Evolutionary conservation across 2,113 vertebrate species (phyloP).

Genomic region (Geothlypis trichas): DNA sequence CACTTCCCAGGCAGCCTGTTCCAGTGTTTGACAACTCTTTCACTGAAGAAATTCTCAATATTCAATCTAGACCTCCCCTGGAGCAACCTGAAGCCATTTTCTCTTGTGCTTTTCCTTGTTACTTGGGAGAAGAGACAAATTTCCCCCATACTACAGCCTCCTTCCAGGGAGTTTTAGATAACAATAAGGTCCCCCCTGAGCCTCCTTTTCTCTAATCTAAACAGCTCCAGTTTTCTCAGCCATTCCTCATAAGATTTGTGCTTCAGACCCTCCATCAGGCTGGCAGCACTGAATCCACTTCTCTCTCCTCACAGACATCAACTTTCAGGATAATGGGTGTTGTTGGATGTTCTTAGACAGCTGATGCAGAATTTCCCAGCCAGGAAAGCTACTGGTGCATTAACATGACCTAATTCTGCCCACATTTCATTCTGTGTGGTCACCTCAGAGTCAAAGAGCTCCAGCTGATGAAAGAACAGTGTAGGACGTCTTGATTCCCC

Average conservation of each 20-base stretch:
- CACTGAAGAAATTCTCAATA: not conserved
- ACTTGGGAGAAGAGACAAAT: not conserved
- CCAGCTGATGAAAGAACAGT: not conserved
- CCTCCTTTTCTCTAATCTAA: not conserved
- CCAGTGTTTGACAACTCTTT: not conserved
- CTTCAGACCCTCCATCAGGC: not conserved
- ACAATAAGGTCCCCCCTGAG: not conserved
- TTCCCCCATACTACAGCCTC: accelerated
- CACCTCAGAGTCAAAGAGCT: not conserved
- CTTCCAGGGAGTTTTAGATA: not conserved
- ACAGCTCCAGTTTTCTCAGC: not conserved
- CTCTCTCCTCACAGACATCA: not conserved
- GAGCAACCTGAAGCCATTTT: not conserved
- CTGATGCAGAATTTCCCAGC: not conserved
- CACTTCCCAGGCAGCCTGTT: not conserved
- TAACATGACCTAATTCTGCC: not conserved
- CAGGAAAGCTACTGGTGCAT: not conserved
- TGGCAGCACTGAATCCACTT: not conserved
- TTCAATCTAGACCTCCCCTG: not conserved
- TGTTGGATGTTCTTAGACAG: not conserved
- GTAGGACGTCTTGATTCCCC: not conserved
- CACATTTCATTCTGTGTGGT: not conserved
- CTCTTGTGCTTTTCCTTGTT: not conserved
- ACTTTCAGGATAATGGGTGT: not conserved
- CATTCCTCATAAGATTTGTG: not conserved